Base-by-base conservation (phyloP, 2,113 vertebrate species). In the Gorsachius goisagi region DNA sequence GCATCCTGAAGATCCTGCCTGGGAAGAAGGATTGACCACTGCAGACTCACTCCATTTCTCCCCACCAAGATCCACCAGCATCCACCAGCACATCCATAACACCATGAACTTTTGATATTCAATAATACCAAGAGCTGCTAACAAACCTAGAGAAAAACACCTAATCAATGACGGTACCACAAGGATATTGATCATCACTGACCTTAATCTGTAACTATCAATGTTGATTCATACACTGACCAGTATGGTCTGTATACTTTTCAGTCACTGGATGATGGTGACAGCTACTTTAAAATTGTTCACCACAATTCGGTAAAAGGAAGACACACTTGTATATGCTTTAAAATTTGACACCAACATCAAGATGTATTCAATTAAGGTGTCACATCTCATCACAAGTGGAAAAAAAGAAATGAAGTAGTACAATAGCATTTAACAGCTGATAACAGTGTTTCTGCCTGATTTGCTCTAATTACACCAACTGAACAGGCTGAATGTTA, bases 401-500 rank as follows among this genome's bases (percentile, higher is more conserved):
- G 79, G 77, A 97, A 97, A 97, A 98, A 93, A 95, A 95, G 86
- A 97, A 97, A 95, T 71, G 5, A 91, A 93, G 37, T 44, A 72
- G 73, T 79, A 96, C 96, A 95, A 95, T 93, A 95, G 84, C 90
- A 93, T 97, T 97, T 97, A 97, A 96, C 89, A 97, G 85, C 94
- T 97, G 93, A 98, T 96, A 97, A 97, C 85, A 97, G 94, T 94
- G 83, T 96, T 98, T 97, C 97, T 97, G 95, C 93, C 84, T 85
- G 94, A 97, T 97, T 97, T 95, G 76, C 69, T 95, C 45, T 97
- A 98, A 98, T 97, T 98, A 97, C 85, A 92, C 85, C 91, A 95
- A 86, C 18, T 95, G 96, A 97, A 93, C 94, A 95, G 44, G 89
- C 72, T 97, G 77, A 73, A 39, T 91, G 91, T 93, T 96, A 97